A percentile compares a stretch with the other conserved stretches of the same genome.
phyloP scores from a whole-genome alignment of 2,888 invertebrate genomes.

The Suillia variegata region DNA sequence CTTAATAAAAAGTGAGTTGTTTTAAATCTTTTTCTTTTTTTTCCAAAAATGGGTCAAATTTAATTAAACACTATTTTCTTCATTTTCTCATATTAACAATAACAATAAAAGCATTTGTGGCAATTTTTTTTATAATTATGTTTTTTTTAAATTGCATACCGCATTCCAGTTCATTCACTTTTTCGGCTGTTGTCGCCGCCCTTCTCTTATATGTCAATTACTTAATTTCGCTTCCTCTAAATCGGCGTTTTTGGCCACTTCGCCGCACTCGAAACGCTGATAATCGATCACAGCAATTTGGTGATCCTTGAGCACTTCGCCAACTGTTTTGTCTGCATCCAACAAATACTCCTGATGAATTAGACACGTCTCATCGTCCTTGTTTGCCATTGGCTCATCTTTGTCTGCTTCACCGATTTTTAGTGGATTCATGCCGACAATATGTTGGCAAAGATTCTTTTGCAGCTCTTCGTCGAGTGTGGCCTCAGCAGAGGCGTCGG shows the following conservation, averaged over 20 bases:
- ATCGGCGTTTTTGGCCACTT: constrained; percentile 54
- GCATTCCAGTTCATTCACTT: neutral
- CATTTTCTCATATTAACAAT: too few relatives aligned
- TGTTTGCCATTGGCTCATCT: constrained; percentile 69
- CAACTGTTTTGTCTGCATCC: constrained; percentile 76
- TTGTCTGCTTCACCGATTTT: constrained; percentile 72
- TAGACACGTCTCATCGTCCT: constrained; percentile 79
- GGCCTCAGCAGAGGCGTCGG: too few relatives aligned
- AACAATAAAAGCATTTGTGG: constrained; percentile 18
- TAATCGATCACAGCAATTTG: constrained; percentile 77
- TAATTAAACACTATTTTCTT: too few relatives aligned
- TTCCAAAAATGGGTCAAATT: too few relatives aligned
- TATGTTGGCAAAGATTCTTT: constrained; percentile 86
- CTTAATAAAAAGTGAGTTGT: too few relatives aligned
- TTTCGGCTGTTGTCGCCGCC: neutral
- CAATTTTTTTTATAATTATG: neutral
- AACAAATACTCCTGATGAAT: constrained; percentile 87
- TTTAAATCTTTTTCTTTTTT: too few relatives aligned
- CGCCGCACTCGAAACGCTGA: constrained; percentile 87
- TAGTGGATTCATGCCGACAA: constrained; percentile 85
- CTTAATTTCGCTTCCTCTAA: constrained; percentile 43
- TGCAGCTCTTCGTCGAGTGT: constrained; percentile 63
- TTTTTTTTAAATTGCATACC: too few relatives aligned
- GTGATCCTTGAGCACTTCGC: constrained; percentile 72
- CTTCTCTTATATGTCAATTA: constrained; percentile 32